Conservation (phyloP, 2,797 vertebrate species). For the Pseudomugil gertrudae region DNA sequence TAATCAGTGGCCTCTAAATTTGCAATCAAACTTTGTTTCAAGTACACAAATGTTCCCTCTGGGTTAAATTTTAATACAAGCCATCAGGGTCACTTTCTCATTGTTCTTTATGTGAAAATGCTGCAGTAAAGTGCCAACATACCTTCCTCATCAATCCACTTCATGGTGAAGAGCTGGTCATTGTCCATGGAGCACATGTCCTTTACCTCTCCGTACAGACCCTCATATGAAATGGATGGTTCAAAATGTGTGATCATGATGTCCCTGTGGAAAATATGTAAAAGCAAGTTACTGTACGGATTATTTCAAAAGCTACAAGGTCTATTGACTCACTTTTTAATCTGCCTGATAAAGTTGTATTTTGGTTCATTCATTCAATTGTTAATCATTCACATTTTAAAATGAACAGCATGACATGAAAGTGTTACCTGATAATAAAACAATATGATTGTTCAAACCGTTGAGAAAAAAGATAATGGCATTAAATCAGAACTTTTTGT, state of each 20-base stretch:
- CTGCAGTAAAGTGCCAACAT: background rate
- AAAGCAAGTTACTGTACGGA: background rate
- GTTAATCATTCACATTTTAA: too few species aligned
- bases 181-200: constrained; percentile 99
- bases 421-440: too few species aligned
- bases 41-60: background rate
- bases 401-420: too few species aligned
- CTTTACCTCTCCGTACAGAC: constrained; percentile 90
- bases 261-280: constrained; percentile 83
- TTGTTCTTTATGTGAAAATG: background rate
- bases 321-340: background rate
- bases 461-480: too few species aligned
- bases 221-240: constrained; percentile 95
- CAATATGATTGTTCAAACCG: too few species aligned
- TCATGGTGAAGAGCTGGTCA: constrained; percentile 99
- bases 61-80: background rate
- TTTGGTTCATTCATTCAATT: too few species aligned
- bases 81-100: background rate
- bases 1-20: background rate
- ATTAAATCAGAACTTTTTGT: too few species aligned
- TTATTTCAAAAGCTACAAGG: background rate
- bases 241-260: constrained; percentile 99
- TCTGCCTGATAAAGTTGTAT: too few species aligned
- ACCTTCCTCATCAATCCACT: constrained; percentile 99
- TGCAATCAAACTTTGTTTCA: background rate